Evolutionary conservation across 92 coral and sea anemone genomes (phyloP).

Genomic region (Umimayanthus kanabou): DNA sequence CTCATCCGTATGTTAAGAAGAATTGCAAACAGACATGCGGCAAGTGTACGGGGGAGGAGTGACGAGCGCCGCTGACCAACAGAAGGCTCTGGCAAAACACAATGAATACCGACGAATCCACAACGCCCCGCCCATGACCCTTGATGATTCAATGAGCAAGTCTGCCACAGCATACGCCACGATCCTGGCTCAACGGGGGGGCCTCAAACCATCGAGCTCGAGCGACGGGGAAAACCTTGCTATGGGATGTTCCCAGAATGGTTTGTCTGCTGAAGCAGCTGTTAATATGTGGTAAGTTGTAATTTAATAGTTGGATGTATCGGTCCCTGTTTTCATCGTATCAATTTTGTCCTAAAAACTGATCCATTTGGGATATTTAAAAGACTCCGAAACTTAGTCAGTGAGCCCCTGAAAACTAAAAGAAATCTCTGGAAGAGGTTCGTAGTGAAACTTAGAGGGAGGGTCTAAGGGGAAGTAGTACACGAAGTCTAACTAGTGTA

Average conservation of each 20-base stretch:
- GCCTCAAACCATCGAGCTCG: not conserved
- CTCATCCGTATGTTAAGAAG: not conserved
- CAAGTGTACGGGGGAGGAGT: not conserved
- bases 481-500: no score
- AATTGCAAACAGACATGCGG: not conserved
- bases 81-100: conserved; percentile 13
- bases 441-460: no score
- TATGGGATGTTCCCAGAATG: conserved; percentile 30
- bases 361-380: no score
- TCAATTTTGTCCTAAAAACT: no score
- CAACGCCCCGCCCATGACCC: conserved; percentile 5
- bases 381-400: no score
- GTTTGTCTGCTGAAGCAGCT: conserved; percentile 15
- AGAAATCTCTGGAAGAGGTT: no score
- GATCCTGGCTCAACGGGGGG: not conserved
- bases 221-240: conserved; percentile 34
- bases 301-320: no score
- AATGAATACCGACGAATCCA: conserved; percentile 37
- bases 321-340: no score
- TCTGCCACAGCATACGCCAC: conserved; percentile 24
- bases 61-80: not conserved
- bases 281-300: not conserved
- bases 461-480: no score
- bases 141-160: conserved; percentile 30
- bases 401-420: no score